phyloP scores from a whole-genome alignment of 2,797 vertebrate genomes.

The Halcyon smyrnensis region DNA sequence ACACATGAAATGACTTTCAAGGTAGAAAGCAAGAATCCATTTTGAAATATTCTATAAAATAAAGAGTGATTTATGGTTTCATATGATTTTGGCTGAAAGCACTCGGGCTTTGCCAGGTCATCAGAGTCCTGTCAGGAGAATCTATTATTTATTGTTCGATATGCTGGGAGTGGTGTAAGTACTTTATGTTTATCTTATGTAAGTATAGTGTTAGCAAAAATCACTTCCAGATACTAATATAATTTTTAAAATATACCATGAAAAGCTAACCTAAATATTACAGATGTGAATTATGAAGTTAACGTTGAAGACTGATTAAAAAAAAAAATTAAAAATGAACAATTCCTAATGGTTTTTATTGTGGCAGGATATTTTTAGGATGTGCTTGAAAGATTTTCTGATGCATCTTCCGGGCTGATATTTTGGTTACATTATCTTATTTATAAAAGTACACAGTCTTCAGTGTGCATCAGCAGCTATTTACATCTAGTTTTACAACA shows the following conservation, averaged over 20 bases:
- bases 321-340: background rate
- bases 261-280: slow-evolving; percentile 41
- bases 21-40: slow-evolving; percentile 86
- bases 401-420: background rate
- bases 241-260: slow-evolving; percentile 45
- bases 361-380: slow-evolving; percentile 18
- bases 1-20: slow-evolving; percentile 88
- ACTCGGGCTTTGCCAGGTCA: slow-evolving; percentile 85
- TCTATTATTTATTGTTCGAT: slow-evolving; percentile 86
- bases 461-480: background rate
- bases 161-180: slow-evolving; percentile 79
- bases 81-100: slow-evolving; percentile 87
- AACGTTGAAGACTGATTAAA: background rate
- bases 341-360: background rate
- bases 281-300: slow-evolving; percentile 5
- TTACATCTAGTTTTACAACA: background rate
- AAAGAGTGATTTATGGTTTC: slow-evolving; percentile 88
- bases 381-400: background rate
- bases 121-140: slow-evolving; percentile 85
- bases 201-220: slow-evolving; percentile 80
- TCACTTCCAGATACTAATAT: slow-evolving; percentile 76
- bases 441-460: background rate
- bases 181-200: slow-evolving; percentile 86
- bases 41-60: slow-evolving; percentile 89
- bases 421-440: background rate